phyloP scores from a whole-genome alignment of 2,888 invertebrate genomes.

The Trilocha varians region DNA sequence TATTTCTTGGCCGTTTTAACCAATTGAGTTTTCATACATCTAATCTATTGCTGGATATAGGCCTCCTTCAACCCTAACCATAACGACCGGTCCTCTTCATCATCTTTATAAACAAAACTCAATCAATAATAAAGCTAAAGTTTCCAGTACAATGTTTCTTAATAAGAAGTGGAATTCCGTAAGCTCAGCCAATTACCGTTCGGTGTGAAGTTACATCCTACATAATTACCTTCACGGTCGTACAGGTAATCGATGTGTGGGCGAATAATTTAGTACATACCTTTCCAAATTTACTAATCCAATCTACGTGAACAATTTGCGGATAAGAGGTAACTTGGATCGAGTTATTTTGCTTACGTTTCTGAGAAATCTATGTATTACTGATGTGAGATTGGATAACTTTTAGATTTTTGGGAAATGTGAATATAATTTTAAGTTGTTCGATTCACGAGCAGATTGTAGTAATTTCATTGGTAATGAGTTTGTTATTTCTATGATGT shows the following conservation, averaged over 20 bases:
- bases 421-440: too few relatives aligned
- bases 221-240: conserved; percentile 20
- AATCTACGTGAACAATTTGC: conserved; percentile 23
- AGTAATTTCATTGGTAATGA: too few relatives aligned
- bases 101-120: too few relatives aligned
- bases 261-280: conserved; percentile 28
- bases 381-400: not conserved
- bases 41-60: too few relatives aligned
- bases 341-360: conserved; percentile 1
- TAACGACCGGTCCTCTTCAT: too few relatives aligned
- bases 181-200: conserved; percentile 2
- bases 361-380: not conserved
- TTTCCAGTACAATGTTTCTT: not conserved
- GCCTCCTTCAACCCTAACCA: too few relatives aligned
- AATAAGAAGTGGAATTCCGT: not conserved
- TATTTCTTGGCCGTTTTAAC: too few relatives aligned
- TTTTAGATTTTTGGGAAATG: too few relatives aligned
- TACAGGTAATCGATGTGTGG: conserved; percentile 22
- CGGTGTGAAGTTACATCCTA: conserved; percentile 11
- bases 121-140: not conserved
- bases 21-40: too few relatives aligned
- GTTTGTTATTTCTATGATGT: too few relatives aligned
- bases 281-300: conserved; percentile 23
- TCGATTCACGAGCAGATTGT: too few relatives aligned
- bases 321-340: conserved; percentile 12